A percentile compares a stretch with the other conserved stretches of the same genome.
Evolutionary conservation across 2,797 vertebrate species (phyloP).

Genomic region (Hirundo rustica): DNA sequence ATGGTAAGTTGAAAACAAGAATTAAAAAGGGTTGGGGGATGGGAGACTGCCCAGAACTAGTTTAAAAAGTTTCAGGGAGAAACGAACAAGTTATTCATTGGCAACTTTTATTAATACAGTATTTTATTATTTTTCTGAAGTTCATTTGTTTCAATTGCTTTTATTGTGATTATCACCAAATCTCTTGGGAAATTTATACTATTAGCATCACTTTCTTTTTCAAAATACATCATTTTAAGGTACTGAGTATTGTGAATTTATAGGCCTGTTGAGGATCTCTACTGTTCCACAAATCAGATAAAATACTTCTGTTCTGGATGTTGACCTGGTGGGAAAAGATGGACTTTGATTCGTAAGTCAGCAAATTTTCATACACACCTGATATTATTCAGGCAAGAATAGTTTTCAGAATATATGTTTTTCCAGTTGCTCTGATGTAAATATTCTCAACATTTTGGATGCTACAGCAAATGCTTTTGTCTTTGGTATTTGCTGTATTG

Average conservation of each 20-base stretch:
- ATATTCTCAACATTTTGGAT: not conserved
- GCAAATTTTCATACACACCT: not conserved
- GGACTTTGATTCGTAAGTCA: not conserved
- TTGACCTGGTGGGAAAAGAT: not conserved
- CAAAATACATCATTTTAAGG: not conserved
- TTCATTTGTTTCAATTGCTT: not conserved
- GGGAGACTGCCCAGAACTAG: not conserved
- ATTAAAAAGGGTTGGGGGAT: not conserved
- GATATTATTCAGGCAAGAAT: not conserved
- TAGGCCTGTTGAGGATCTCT: not conserved
- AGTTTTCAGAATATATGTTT: not conserved
- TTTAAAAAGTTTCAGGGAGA: not conserved
- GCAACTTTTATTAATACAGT: not conserved
- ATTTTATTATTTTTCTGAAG: not conserved
- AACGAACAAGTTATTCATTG: not conserved
- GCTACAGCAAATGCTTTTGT: not conserved
- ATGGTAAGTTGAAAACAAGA: not conserved
- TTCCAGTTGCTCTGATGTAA: not conserved
- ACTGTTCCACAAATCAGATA: not conserved
- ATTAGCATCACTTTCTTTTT: not conserved
- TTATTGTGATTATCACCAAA: not conserved
- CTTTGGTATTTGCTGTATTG: not conserved
- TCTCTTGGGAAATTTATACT: not conserved
- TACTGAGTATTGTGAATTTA: not conserved
- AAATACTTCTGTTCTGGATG: not conserved